Conservation (phyloP, 1,140 invertebrate species). For the Drosophila prosaltans region DNA sequence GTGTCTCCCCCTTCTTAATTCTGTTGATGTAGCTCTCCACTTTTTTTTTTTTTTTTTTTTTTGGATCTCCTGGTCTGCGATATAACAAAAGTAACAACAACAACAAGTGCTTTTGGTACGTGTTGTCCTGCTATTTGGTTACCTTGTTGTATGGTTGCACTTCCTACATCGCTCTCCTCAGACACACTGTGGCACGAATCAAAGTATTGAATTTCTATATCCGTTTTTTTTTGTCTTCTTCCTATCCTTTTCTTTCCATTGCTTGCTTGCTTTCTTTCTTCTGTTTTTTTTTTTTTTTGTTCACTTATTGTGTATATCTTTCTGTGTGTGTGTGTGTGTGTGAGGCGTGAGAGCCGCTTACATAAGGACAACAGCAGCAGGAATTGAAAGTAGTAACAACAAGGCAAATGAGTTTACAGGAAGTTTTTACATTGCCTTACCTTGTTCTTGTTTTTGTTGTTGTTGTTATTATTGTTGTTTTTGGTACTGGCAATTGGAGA, state of each 20-base stretch:
- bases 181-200: conserved; percentile 73
- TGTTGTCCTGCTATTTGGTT: conserved; percentile 81
- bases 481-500: conserved; percentile 27
- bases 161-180: conserved; percentile 52
- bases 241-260: not conserved
- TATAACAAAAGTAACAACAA: conserved; percentile 22
- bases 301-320: conserved; percentile 23
- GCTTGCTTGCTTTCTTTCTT: conserved; percentile 2
- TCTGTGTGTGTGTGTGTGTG: conserved; percentile 15
- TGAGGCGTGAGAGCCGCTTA: conserved; percentile 57
- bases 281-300: conserved; percentile 44
- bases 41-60: not conserved
- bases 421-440: conserved; percentile 78
- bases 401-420: conserved; percentile 76
- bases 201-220: conserved; percentile 83
- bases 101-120: conserved; percentile 75
- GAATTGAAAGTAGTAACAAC: conserved; percentile 35
- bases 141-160: conserved; percentile 81
- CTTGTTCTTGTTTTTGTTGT: conserved; percentile 35
- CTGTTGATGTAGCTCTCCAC: too few relatives aligned
- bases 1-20: not conserved
- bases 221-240: conserved; percentile 52
- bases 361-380: conserved; percentile 54
- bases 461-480: too few relatives aligned
- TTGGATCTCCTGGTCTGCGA: not conserved